Base-by-base conservation (phyloP, 2,113 vertebrate genomes). In the Clarias gariepinus region DNA sequence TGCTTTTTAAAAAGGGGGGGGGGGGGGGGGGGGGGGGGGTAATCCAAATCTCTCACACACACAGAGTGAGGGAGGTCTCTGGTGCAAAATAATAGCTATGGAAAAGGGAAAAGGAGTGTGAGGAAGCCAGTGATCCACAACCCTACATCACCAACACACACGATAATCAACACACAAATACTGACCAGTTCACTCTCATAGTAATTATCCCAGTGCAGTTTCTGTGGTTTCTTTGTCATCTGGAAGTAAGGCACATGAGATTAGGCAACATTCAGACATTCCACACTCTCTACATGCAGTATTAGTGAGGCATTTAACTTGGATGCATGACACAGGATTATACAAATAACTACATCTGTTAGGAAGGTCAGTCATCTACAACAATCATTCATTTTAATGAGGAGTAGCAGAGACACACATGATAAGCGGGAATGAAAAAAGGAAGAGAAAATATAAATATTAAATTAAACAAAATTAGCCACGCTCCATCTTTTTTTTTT, bases 151-250 rank as follows among this genome's bases (percentile, higher is more conserved):
- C 71, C 71, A 23, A 82, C 85, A 73, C 83, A 71, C 78, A 84
- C 64, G 82, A 53, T 47, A 28, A 82, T 81, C 60, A 81, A 61
- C 57, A 81, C 78, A 60, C 78, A 81, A 83, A 96, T 97, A 99
- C 98, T 99, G 95, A 99, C 97, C 97, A 95, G 96, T 94, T 99
- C 97, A 91, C 95, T 96, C 90, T 99, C 97, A 97, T 93, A 96
- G 97, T 96, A 97, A 97, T 92, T 96, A 95, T 98, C 97, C 98
- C 98, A 99, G 94, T 95, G 97, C 93, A 93, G 95, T 93, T 96
- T 97, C 91, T 93, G 96, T 88, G 94, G 94, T 95, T 95, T 97
- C 96, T 97, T 97, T 96, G 96, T 96, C 96, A 97, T 98, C 98
- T 99, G 96, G 95, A 98, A 98, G 95, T 92, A 97, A 96, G 95